Base-by-base conservation (phyloP, 1,140 invertebrate species). In the Solenopsis fugax region DNA sequence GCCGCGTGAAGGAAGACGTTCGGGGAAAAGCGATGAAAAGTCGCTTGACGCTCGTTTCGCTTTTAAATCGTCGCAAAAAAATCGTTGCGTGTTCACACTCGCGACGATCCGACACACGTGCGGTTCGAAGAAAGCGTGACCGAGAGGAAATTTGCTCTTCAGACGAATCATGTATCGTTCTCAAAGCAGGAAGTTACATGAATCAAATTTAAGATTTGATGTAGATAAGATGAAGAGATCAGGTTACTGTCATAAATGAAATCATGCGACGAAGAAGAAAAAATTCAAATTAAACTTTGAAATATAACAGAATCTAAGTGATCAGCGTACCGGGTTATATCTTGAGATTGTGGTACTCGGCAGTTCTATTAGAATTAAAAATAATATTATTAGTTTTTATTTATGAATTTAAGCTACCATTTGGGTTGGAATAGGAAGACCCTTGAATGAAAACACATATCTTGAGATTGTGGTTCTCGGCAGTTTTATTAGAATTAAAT, bases 1-100 rank as follows among this genome's bases (percentile, higher is more conserved):
- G 18, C n/a, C n/a, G n/a, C n/a, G n/a, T n/a, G 37, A 37, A 58
- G n/a, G 4, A 4, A 18, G 18, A 29, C 2, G 2, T 87, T 81
- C 41, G 52, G 21, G 58, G 52, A 87, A 82, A 69, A 4, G n/a
- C 34, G 21, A n/a, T 29, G 41, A 58, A 34, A 41, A 75, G 41
- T 21, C 7, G 12, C 41, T 16, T 54, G 1, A 54, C 52, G 12
- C 0, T 60, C 10, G 13, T 45, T 56, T 71, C 48, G 37, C 45
- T 13, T 2, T 21, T 34, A 60, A 48, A 78, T 5, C 6, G 37
- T 65, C 1, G 41, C 41, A 54, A 87, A 58, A 69, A 76, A 75
- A 29, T 29, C 9, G 41, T 64, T 65, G 4, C 18, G 18, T 69
- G n/a, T 54, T 50, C 37, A 48, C 24, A 21, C n/a, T 1, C n/a